These are phyloP conservation scores for Sebastes fasciatus DNA, from an alignment of 2,113 vertebrate species.

Conservation along the genomic window DNA sequence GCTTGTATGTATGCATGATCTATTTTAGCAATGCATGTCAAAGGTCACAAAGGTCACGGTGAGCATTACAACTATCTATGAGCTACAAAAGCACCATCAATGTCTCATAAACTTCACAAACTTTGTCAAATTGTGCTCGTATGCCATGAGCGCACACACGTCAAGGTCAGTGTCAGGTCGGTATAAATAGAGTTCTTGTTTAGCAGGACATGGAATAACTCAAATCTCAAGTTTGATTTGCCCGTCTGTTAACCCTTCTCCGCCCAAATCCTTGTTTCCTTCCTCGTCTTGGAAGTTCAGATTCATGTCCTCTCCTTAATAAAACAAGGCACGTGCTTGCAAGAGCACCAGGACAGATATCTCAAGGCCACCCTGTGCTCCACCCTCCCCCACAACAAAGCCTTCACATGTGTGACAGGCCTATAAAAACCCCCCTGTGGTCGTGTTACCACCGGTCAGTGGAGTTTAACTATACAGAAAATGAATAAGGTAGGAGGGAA, in stretches of 20 bases:
- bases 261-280: not conserved
- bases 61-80: slow-evolving; percentile 1
- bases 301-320: slow-evolving; percentile 41
- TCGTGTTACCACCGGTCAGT: not conserved
- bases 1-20: not conserved
- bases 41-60: slow-evolving; percentile 42
- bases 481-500: slow-evolving; percentile 38
- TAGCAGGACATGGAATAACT: slow-evolving; percentile 33
- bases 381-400: slow-evolving; percentile 13
- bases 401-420: slow-evolving; percentile 31
- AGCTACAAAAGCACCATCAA: slow-evolving; percentile 9
- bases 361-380: slow-evolving; percentile 9
- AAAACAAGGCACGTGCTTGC: slow-evolving; percentile 40
- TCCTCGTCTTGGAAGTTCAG: slow-evolving; percentile 25
- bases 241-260: not conserved
- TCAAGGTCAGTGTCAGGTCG: slow-evolving; percentile 52
- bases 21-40: slow-evolving; percentile 31
- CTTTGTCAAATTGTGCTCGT: slow-evolving; percentile 28
- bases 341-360: slow-evolving; percentile 37
- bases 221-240: slow-evolving; percentile 3
- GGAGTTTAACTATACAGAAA: slow-evolving; percentile 4
- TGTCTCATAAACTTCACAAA: slow-evolving; percentile 9
- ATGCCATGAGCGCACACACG: slow-evolving; percentile 22
- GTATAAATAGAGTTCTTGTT: slow-evolving; percentile 70
- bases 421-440: slow-evolving; percentile 58